Base-by-base conservation (phyloP, 2,888 invertebrate species). In the Chromoteleia sp. region DNA sequence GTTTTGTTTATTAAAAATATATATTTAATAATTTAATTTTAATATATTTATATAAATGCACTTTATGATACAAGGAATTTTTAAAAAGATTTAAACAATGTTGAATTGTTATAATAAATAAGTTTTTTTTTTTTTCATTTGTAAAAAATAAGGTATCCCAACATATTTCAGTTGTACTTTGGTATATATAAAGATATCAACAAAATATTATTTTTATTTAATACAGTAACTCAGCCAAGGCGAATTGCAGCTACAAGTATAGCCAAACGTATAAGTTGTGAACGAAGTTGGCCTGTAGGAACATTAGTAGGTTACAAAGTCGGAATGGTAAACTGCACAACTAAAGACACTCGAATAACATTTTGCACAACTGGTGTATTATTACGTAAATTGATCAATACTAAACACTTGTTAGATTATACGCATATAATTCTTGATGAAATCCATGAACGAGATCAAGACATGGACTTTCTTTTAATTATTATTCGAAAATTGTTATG, bases 201-300 rank as follows among this genome's bases (percentile, higher is more conserved):
- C n/a, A 25, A 25, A 25, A 5, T 25, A 5, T 25, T 25, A 5
- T 12, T 39, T 12, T n/a, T 12, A 2, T 29, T 50, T 12, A 8
- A 25, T 50, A 25, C 36, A 91, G 97, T 98, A 0, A 99, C 98
- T 0, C 98, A 99, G 89, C 99, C 99, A 0, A 93, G 99, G 65
- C 94, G 97, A 86, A 97, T 99, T 86, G 98, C 98, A 7, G 98
- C 98, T n/a, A 95, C 97, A 59, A 97, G 97, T 85, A 96, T 99
- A 75, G 96, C 98, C 0, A 94, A 94, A 84, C 93, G 98, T 84
- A 98, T 99, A 1, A 95, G 96, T 81, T 92, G 94, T 12, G 98
- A 98, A 91, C 93, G 98, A 76, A 93, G 94, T 0, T 98, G 98
- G 97, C 92, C 94, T 68, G 88, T 97, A 4, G 97, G 98, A 0